Conservation (phyloP, 1,140 invertebrate genomes). For the Ostrea denselamellosa region DNA sequence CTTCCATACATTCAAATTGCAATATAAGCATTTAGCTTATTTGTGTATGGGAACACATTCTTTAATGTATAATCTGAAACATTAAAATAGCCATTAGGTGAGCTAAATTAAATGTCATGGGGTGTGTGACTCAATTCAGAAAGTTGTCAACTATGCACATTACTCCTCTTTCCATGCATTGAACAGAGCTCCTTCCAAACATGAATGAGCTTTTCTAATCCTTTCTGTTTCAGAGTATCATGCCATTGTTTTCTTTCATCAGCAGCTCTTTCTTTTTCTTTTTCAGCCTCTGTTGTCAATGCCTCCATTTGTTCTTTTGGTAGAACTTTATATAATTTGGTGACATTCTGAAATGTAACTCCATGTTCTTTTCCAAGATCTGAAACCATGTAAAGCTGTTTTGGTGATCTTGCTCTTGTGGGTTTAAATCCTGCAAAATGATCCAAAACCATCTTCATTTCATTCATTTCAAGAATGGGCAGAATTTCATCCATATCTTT, state of each 20-base stretch:
- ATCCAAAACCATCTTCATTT: slow-evolving; percentile 24
- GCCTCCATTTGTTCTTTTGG: neutral
- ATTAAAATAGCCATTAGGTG: no score
- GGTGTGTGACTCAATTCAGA: no score
- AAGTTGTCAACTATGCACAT: neutral
- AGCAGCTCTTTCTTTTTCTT: neutral
- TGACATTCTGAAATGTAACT: neutral
- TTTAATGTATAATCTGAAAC: no score
- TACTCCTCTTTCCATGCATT: slow-evolving; percentile 8
- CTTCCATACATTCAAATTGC: no score
- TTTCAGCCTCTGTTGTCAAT: neutral
- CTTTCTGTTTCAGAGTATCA: neutral
- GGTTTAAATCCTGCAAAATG: neutral
- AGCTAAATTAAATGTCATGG: no score
- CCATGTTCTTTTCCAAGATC: slow-evolving; percentile 10
- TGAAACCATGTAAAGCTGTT: neutral
- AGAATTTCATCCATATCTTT: neutral
- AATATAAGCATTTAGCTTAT: no score
- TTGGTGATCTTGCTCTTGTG: neutral
- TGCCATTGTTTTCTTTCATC: neutral
- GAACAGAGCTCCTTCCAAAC: slow-evolving; percentile 23
- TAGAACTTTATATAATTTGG: neutral
- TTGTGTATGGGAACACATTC: no score
- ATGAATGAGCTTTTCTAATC: neutral
- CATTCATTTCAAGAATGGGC: neutral